Percentiles rank a stretch among this genome's conserved stretches.
Evolutionary conservation across 2,113 vertebrate species (phyloP).

Genomic region (Pituophis catenifer): DNA sequence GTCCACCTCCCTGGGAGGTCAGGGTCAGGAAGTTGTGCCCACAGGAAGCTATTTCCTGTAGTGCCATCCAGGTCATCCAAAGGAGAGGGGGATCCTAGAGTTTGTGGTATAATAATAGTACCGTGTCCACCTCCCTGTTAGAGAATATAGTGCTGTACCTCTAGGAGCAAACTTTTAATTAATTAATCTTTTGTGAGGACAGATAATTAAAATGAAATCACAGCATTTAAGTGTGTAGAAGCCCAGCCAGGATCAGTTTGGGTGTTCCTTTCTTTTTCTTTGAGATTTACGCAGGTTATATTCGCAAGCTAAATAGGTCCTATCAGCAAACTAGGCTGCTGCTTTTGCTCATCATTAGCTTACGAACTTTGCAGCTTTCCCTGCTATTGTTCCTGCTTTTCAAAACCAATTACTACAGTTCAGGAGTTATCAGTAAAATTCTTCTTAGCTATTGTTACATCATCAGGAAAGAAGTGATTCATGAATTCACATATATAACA

Average conservation of each 20-base stretch:
- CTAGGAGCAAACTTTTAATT: not conserved
- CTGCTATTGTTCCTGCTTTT: not conserved
- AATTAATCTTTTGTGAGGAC: not conserved
- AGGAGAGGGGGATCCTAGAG: not conserved
- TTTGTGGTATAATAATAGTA: not conserved
- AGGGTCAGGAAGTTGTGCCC: not conserved
- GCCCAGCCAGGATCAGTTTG: not conserved
- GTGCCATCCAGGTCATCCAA: not conserved
- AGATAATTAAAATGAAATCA: not conserved
- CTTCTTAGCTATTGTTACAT: not conserved
- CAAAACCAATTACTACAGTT: not conserved
- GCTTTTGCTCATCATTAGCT: slow-evolving; percentile 31
- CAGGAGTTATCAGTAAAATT: not conserved
- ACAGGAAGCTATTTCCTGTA: not conserved
- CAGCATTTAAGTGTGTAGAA: not conserved
- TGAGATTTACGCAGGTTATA: not conserved
- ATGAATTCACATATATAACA: slow-evolving; percentile 18
- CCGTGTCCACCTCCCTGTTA: not conserved
- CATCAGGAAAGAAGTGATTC: not conserved
- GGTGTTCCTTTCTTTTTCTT: not conserved
- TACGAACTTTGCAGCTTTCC: slow-evolving; percentile 14
- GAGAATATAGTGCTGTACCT: not conserved
- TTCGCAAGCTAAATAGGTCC: slow-evolving; percentile 21
- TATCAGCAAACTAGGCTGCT: not conserved
- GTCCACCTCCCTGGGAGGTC: no score